Conservation (phyloP, 2,888 invertebrate species). For the Pandemis corylana region DNA sequence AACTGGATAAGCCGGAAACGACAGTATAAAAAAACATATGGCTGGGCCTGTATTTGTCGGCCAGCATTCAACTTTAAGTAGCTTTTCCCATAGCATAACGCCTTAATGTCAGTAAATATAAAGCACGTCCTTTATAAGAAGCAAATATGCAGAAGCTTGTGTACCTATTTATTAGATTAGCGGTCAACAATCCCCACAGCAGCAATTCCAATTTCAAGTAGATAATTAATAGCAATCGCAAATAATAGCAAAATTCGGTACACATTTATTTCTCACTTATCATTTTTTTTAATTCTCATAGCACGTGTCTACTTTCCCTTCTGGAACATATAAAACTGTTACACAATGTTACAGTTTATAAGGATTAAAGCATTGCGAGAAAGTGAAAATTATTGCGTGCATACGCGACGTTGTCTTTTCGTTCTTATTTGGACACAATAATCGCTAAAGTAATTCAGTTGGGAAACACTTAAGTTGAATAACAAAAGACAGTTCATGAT, state of each 20-base stretch:
- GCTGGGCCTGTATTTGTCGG: conserved; percentile 57
- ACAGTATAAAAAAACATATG: conserved; percentile 52
- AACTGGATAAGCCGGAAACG: conserved; percentile 80
- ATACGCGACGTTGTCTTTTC: conserved; percentile 21
- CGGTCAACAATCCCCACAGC: not conserved
- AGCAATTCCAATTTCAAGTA: not conserved
- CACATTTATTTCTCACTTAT: not conserved
- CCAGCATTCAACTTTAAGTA: conserved; percentile 39
- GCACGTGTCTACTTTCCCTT: conserved; percentile 27
- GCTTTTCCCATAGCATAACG: conserved; percentile 21
- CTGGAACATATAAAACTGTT: conserved; percentile 30
- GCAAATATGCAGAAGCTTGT: not conserved
- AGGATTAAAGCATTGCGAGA: conserved; percentile 38
- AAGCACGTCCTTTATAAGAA: not conserved
- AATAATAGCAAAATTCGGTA: conserved; percentile 5
- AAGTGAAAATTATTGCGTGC: conserved; percentile 42
- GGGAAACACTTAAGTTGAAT: conserved; percentile 24
- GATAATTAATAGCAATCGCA: not conserved
- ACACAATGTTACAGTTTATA: conserved; percentile 33
- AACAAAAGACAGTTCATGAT: conserved; percentile 14
- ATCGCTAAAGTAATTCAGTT: conserved; percentile 12
- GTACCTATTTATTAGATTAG: no score
- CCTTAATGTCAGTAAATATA: not conserved
- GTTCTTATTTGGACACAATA: conserved; percentile 25
- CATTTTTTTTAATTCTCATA: not conserved